Evolutionary conservation across 2,888 invertebrate genomes (phyloP), one percentile per base, ranked within the genome.

Genomic region (Zaprionus obscuricornis): DNA sequence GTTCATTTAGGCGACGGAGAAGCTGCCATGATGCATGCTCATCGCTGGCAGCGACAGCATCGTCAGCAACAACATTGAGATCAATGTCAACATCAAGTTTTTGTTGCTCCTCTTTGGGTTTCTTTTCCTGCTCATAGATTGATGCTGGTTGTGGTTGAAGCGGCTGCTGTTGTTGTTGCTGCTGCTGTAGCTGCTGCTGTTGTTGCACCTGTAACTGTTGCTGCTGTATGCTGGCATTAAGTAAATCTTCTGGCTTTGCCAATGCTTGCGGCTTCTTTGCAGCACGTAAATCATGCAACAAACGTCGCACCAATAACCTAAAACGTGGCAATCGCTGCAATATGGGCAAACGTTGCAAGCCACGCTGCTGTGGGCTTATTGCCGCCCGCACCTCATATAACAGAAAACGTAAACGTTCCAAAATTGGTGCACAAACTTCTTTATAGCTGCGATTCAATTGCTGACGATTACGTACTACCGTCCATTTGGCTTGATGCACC

Each of bases 391-490:
- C 94, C 90, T 98, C 98, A 89, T 96, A 96, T 2, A 98, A 91
- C 4, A 98, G 92, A 89, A 98, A 98, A 27, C 97, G 93, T 47
- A 96, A 95, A 46, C 95, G 93, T 78, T 98, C 98, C 43, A 97
- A 91, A 1, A 97, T 95, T 0, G 97, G 96, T 0, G 96, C 96
- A 88, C 98, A 98, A 0, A 98, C 97, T 91, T 98, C 98, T 90
- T 98, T 98, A 90, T 98, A 98, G 46, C 98, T 97, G 42, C 96
- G 93, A 67, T 96, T 96, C 47, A 95, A 92, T 84, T 98, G 97
- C 87, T 98, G 98, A n/a, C 97, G 93, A 0, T 94, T 94, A 89
- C 97, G 93, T 76, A 98, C 97, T 8, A 98, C 92, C 47, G 95
- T 95, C 95, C 97, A 96, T 89, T 98, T 98, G 37, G 96, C 95